Evolutionary conservation across 2,113 vertebrate species (phyloP).

Genomic region (Pipa parva): DNA sequence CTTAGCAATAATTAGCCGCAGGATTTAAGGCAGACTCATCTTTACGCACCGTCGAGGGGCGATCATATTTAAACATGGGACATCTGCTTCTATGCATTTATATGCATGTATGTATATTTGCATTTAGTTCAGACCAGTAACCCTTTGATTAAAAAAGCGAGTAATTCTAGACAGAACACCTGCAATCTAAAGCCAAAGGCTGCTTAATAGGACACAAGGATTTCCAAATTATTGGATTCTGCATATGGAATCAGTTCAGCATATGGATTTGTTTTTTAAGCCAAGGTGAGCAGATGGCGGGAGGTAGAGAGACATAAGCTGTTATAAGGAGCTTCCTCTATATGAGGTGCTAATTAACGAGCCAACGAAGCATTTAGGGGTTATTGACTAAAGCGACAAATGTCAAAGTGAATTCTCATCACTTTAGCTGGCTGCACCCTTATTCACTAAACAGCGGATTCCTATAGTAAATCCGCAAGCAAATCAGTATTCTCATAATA

Average conservation of each 20-base stretch:
- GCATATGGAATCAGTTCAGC: slow-evolving; percentile 2
- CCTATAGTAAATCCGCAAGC: too few species aligned
- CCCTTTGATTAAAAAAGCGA: not conserved
- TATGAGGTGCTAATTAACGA: not conserved
- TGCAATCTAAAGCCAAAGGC: slow-evolving; percentile 2
- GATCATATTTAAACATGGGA: not conserved
- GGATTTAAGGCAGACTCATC: too few species aligned
- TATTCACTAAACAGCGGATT: too few species aligned
- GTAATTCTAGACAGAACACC: slow-evolving; percentile 24
- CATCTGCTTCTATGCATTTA: slow-evolving; percentile 14
- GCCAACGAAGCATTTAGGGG: too few species aligned
- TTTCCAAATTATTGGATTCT: not conserved
- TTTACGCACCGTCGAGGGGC: not conserved
- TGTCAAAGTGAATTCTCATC: too few species aligned
- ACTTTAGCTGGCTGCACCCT: too few species aligned
- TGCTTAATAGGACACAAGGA: not conserved
- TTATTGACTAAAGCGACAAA: too few species aligned
- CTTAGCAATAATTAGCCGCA: too few species aligned
- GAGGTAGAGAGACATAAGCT: not conserved
- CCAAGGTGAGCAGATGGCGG: slow-evolving; percentile 4
- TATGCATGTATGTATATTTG: not conserved
- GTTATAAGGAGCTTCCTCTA: not conserved
- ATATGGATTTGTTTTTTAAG: slow-evolving; percentile 10
- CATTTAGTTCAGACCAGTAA: too few species aligned
- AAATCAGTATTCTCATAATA: too few species aligned